Base-by-base conservation (phyloP, 2,888 invertebrate genomes). In the Aphidoletes aphidimyza region DNA sequence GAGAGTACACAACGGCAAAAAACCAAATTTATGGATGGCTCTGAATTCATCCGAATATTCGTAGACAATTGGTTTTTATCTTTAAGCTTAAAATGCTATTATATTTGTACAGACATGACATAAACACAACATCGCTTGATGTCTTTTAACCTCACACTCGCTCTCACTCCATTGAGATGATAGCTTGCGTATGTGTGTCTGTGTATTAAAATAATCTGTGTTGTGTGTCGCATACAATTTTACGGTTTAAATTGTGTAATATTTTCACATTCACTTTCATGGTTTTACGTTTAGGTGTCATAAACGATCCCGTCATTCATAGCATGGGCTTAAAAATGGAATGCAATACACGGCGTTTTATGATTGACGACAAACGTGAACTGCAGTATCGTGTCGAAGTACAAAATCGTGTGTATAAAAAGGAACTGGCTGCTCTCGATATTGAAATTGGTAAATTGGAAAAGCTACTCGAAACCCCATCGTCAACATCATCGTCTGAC, bases 261-360 rank as follows among this genome's bases (percentile, higher is more conserved):
- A n/a, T n/a, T n/a, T n/a, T n/a, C 14, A 42, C 14, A 9, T 42
- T 42, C 42, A 42, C 42, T 42, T 42, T 42, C 42, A 42, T 84
- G 78, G n/a, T n/a, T 54, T n/a, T 36, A n/a, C 30, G 84, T 85
- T 5, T 90, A 90, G 94, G 93, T 85, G 93, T 93, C 88, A 91
- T 92, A 83, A 92, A 93, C 83, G 95, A 96, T 88, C 96, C 96
- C 0, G 93, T 97, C 0, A 95, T 96, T 86, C 95, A 96, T 88
- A 96, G 96, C 88, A 93, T 97, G 92, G 97, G 97, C 11, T 91
- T 97, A 59, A 94, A 95, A 89, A 93, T 97, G 87, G 96, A 97
- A 88, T 96, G 94, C 89, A 97, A 97, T 87, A 97, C 97, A 0
- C 91, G 97, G 86, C 91, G 95, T 88, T 95, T 96, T 88, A 94